Conservation (phyloP, 2,888 invertebrate species). For the Eremobia ochroleuca region DNA sequence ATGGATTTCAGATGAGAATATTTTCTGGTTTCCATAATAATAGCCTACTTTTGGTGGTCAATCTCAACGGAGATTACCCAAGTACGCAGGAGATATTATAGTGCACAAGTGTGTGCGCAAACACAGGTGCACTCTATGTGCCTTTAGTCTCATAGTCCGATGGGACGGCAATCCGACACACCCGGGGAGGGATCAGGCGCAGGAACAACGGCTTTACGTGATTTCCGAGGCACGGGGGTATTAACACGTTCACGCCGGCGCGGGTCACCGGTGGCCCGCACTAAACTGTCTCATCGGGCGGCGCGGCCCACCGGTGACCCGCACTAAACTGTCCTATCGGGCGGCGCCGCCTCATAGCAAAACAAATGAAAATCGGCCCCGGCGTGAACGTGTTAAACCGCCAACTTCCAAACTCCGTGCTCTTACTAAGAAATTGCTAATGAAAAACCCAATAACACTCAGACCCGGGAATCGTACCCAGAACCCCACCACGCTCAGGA, state of each 20-base stretch:
- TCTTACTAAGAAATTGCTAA: not conserved
- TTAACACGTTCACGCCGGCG: too few species aligned
- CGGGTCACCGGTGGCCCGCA: too few species aligned
- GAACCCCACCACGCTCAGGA: too few species aligned
- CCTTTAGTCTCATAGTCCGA: too few species aligned
- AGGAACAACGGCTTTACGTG: not conserved
- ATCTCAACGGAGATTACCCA: not conserved
- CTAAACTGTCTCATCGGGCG: too few species aligned
- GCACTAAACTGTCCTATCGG: too few species aligned
- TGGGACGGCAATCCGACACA: not conserved
- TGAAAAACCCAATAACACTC: not conserved
- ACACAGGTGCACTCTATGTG: not conserved
- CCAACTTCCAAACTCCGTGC: not conserved
- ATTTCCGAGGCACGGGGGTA: not conserved
- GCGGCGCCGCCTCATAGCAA: too few species aligned
- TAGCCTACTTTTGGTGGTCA: not conserved
- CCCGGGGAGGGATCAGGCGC: not conserved
- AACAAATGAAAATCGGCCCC: too few species aligned
- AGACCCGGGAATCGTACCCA: not conserved
- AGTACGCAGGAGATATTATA: not conserved
- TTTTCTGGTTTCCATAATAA: slow-evolving; percentile 4
- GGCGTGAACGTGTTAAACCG: too few species aligned
- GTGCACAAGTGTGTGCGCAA: not conserved
- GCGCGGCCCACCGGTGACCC: too few species aligned
- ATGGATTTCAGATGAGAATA: too few species aligned